Percentiles rank a stretch among this genome's conserved stretches.
phyloP scores from a whole-genome alignment of 2,113 vertebrate species.

The Calyptommatus sinebrachiatus region DNA sequence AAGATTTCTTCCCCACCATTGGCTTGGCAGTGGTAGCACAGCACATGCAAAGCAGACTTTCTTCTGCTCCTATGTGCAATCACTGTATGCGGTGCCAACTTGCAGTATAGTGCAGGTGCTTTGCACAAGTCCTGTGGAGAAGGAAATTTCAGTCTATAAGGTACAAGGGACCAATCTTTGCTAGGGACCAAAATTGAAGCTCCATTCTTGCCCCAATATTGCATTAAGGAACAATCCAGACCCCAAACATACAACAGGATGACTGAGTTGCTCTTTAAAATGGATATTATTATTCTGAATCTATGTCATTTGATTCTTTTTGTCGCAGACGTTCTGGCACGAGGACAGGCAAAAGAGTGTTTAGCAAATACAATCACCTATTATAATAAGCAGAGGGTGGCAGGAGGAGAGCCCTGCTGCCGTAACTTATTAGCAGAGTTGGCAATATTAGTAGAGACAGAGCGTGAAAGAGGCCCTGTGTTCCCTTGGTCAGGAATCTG shows the following conservation, averaged over 20 bases:
- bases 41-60: too few relatives aligned
- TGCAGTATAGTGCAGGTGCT: too few relatives aligned
- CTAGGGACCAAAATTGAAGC: too few relatives aligned
- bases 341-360: not conserved
- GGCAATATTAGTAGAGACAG: slow-evolving; percentile 10
- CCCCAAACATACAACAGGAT: not conserved
- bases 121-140: too few relatives aligned
- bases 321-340: not conserved
- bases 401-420: not conserved
- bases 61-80: too few relatives aligned
- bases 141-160: too few relatives aligned
- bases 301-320: not conserved
- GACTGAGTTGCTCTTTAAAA: not conserved
- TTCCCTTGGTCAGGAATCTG: slow-evolving; percentile 34
- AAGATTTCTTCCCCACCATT: too few relatives aligned
- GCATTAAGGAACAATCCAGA: not conserved
- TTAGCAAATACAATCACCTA: slow-evolving; percentile 10
- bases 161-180: too few relatives aligned
- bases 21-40: too few relatives aligned
- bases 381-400: slow-evolving; percentile 1
- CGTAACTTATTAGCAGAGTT: slow-evolving; percentile 20
- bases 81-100: too few relatives aligned
- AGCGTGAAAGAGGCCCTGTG: slow-evolving; percentile 21
- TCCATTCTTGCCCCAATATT: too few relatives aligned
- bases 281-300: not conserved